Evolutionary conservation across 2,113 vertebrate genomes (phyloP).

Genomic region (Lampris megalopsis): DNA sequence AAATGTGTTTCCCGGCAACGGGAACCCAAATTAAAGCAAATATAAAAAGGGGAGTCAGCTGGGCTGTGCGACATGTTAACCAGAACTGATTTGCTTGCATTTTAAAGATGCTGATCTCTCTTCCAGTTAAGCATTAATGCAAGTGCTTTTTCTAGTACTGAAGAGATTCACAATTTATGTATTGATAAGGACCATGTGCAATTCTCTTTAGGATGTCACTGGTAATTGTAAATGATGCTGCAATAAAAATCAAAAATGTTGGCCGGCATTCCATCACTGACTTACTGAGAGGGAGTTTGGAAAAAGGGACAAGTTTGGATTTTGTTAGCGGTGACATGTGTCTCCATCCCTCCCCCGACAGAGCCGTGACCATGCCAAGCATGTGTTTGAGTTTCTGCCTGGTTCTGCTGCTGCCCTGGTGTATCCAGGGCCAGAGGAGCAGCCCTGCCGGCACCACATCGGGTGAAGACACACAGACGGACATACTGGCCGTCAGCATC

Average conservation of each 20-base stretch:
- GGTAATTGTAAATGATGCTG: too few species aligned
- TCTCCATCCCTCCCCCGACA: constrained; percentile 36
- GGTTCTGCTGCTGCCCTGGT: constrained; percentile 74
- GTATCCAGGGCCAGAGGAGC: constrained; percentile 57
- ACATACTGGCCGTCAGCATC: constrained; percentile 63
- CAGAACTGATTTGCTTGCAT: too few species aligned
- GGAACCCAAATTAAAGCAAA: background rate
- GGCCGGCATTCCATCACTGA: too few species aligned
- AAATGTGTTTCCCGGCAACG: too few species aligned
- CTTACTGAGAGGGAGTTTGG: too few species aligned
- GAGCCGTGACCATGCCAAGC: constrained; percentile 64
- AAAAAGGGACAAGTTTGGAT: background rate
- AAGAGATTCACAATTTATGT: background rate
- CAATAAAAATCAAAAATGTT: background rate
- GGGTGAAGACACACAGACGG: constrained; percentile 53
- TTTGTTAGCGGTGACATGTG: background rate
- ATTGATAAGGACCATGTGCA: too few species aligned
- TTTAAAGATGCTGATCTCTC: too few species aligned
- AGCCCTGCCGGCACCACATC: constrained; percentile 25
- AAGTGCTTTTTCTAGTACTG: background rate
- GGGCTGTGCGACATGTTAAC: too few species aligned
- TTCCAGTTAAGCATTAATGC: background rate
- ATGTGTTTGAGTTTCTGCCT: constrained; percentile 69
- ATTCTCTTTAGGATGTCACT: too few species aligned
- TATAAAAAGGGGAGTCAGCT: background rate